Evolutionary conservation across 2,797 vertebrate species (phyloP), one percentile per base, ranked within the genome.

Genomic region (Pterois miles): DNA sequence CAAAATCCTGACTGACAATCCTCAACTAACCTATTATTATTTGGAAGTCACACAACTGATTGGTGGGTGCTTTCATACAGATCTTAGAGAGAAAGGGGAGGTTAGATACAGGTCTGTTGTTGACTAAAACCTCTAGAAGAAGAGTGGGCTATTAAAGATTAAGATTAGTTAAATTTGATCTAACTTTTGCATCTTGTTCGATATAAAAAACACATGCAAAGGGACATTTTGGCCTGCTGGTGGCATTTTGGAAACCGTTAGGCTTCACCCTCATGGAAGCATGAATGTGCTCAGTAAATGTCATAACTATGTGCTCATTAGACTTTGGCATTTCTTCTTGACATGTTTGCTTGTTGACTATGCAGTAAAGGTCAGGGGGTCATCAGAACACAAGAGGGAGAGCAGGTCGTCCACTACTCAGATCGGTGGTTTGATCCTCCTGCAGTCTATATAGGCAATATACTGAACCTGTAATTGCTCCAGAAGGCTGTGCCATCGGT

Each of bases 361-460:
- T 46, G 43, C 43, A 18, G 20, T 46, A 46, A 20, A 46, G 43
- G 0, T 46, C 18, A 46, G 18, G 43, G 38, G 43, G 16, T 46
- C 43, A 0, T 46, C 43, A 46, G 43, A 46, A 46, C 43, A 46
- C 18, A 46, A 46, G 8, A 46, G 43, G 18, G 8, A 46, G 40
- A 18, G 40, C 0, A 0, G 40, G 40, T 43, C 18, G 18, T 46
- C 18, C 8, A 0, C 43, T 46, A 20, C 18, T 46, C 7, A 20
- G 43, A 46, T 46, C 43, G 3, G 43, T 1, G 43, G 43, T 46
- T 46, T 46, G 43, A 46, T 46, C 43, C 43, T 46, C 43, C 43
- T 46, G 0, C 43, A 46, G 0, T 46, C 43, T 20, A n/a, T n/a
- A n/a, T 0, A 18, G 8, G 43, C 43, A 46, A 46, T 7, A 46